Evolutionary conservation across 2,113 vertebrate genomes (phyloP), one percentile per base, ranked within the genome.

Genomic region (Festucalex cinctus): DNA sequence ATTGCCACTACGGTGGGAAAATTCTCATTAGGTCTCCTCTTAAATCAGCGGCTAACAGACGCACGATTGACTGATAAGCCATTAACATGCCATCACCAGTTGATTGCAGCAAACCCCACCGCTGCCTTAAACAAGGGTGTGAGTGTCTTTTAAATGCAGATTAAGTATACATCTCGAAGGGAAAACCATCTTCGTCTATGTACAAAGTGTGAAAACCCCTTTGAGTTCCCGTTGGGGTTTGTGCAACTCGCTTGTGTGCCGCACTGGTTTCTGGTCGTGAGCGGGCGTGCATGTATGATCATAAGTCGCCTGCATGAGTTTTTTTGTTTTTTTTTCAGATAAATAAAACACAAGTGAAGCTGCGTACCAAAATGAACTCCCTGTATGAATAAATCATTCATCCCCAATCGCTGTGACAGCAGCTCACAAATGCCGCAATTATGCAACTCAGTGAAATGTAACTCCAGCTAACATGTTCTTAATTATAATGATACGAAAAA

Each of bases 301-400:
- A 87, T 85, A 86, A 83, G 78, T 83, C 76, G 79, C 76, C 73
- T 84, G 81, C 74, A 74, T 86, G 81, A 70, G 68, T 1, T 57
- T 57, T 32, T 56, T 56, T 56, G n/a, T 56, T 56, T 9, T 26
- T 83, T 86, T 73, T 67, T 63, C 67, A 67, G 51, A 88, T 88
- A 85, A 86, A 89, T 89, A 88, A 90, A 90, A 86, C 82, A 89
- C 76, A 71, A 80, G 68, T 35, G 65, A 63, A 62, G 74, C 80
- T 16, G 54, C 76, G 83, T 77, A 84, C 86, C 81, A 79, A 81
- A 84, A 73, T 81, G 81, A 88, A 86, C 77, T n/a, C 78, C 69
- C 79, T 70, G 70, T 57, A 86, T 88, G 78, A 90, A 90, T 89
- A 85, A 89, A 83, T 84, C 61, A 86, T 86, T 43, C 62, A 46